These are phyloP conservation scores for Phalanger gymnotis DNA, from an alignment of 2,797 vertebrate genomes.

Conservation along the genomic window DNA sequence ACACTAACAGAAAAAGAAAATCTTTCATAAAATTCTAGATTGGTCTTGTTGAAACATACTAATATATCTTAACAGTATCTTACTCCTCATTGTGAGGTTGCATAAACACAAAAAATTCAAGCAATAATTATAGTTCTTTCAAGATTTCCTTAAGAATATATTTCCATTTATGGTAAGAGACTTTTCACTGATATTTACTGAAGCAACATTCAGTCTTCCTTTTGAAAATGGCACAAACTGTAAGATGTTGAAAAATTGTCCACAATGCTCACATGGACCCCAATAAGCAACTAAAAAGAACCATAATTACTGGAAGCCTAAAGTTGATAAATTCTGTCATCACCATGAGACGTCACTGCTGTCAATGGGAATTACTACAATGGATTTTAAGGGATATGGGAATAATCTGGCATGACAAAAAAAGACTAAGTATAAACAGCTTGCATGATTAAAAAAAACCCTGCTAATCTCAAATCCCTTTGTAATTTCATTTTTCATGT, in stretches of 20 bases:
- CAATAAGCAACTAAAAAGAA: constrained; percentile 61
- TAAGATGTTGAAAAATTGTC: constrained; percentile 34
- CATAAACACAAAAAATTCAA: constrained; percentile 73
- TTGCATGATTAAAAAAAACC: constrained; percentile 71
- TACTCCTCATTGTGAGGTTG: constrained; percentile 51
- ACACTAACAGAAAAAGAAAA: constrained; percentile 63
- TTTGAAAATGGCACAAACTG: constrained; percentile 39
- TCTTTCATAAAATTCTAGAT: constrained; percentile 74
- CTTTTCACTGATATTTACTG: constrained; percentile 48
- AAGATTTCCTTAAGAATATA: constrained; percentile 35
- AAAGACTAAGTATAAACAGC: constrained; percentile 75
- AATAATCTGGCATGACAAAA: constrained; percentile 75
- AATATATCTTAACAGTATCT: constrained; percentile 56
- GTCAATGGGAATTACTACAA: constrained; percentile 72
- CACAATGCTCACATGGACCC: constrained; percentile 30
- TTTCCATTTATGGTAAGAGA: constrained; percentile 60
- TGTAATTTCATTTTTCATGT: constrained; percentile 80
- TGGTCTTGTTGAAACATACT: constrained; percentile 63
- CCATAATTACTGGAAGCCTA: constrained; percentile 67
- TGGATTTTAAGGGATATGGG: constrained; percentile 67
- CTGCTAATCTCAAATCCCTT: constrained; percentile 80
- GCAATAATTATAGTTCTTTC: constrained; percentile 41
- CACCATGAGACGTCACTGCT: constrained; percentile 52
- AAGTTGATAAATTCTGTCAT: constrained; percentile 75
- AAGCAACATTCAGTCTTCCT: constrained; percentile 39